Conservation (phyloP, 2,113 vertebrate genomes). For the Elanoides forficatus region DNA sequence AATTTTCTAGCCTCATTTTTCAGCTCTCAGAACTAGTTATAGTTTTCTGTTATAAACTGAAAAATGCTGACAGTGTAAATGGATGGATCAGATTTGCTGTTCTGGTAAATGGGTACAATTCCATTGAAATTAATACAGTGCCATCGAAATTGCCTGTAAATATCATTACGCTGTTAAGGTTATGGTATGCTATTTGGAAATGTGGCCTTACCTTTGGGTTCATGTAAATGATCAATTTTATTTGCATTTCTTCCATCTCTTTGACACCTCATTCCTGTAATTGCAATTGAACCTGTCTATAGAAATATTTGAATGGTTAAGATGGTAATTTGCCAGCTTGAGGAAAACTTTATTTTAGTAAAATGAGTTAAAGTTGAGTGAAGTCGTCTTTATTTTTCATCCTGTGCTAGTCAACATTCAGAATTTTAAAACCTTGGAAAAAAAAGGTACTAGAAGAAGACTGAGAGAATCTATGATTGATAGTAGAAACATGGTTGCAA, state of each 20-base stretch:
- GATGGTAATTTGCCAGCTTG: background rate
- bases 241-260: background rate
- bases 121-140: background rate
- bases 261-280: background rate
- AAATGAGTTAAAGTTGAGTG: background rate
- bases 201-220: background rate
- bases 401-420: background rate
- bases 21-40: background rate
- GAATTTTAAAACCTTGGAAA: background rate
- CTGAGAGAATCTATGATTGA: background rate
- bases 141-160: background rate
- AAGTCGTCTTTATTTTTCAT: background rate
- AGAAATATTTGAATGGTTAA: background rate
- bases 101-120: background rate
- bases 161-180: background rate
- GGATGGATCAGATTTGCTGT: background rate
- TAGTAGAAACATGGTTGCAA: background rate
- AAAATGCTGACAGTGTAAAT: background rate
- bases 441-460: background rate
- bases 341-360: background rate
- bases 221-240: background rate
- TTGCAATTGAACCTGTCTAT: background rate
- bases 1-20: background rate
- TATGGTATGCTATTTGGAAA: background rate
- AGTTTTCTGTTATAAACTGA: background rate